A percentile compares a stretch with the other conserved stretches of the same genome.
These are phyloP conservation scores for Pycnomerus fuliginosus DNA, from an alignment of 2,888 invertebrate species.

Conservation along the genomic window DNA sequence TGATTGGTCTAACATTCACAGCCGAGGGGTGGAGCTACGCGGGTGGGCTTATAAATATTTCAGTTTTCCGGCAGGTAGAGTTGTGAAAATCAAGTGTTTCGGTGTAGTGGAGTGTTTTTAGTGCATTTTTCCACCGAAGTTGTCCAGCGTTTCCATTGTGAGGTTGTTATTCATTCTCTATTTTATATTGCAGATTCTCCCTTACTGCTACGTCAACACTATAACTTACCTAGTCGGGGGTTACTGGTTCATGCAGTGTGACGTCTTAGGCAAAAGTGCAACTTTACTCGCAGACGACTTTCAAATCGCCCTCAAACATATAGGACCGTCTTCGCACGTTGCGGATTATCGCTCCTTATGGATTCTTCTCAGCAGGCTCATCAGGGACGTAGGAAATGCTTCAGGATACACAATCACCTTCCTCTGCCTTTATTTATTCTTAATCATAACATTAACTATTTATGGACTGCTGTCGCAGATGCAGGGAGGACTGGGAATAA, in stretches of 20 bases:
- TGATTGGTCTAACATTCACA: too few relatives aligned
- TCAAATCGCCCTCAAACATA: conserved; percentile 65
- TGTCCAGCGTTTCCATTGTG: too few relatives aligned
- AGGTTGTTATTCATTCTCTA: background rate
- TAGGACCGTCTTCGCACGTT: conserved; percentile 68
- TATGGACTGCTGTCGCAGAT: conserved; percentile 73
- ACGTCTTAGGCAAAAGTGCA: conserved; percentile 64
- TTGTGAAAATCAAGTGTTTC: too few relatives aligned
- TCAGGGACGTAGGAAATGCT: conserved; percentile 66
- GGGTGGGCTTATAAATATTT: too few relatives aligned
- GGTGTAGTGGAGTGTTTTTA: too few relatives aligned
- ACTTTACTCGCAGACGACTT: conserved; percentile 68
- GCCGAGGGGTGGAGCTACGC: too few relatives aligned
- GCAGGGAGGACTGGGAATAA: conserved; percentile 70
- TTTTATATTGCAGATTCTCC: conserved; percentile 55
- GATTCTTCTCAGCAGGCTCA: conserved; percentile 69
- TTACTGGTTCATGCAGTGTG: conserved; percentile 69
- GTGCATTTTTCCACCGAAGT: too few relatives aligned
- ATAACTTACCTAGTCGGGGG: conserved; percentile 69
- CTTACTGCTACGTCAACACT: conserved; percentile 69
- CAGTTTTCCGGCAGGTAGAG: too few relatives aligned
- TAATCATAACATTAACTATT: conserved; percentile 72
- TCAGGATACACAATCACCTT: conserved; percentile 70
- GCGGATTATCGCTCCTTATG: conserved; percentile 70
- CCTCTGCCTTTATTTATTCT: conserved; percentile 67